Base-by-base conservation (phyloP, 1,140 invertebrate genomes). In the Cotesia chilonis region DNA sequence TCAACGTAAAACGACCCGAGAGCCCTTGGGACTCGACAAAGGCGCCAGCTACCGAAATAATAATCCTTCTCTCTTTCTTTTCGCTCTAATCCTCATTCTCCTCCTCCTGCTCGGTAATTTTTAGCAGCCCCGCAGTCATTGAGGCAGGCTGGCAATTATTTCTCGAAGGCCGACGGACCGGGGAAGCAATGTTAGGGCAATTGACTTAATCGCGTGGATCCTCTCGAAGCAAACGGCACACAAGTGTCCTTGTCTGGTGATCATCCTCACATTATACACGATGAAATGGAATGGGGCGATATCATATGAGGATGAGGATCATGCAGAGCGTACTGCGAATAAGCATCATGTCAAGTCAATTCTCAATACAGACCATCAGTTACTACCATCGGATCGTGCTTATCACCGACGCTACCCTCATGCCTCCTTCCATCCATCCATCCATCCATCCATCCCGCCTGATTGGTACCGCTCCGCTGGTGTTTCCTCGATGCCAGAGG, bases 381-480 rank as follows among this genome's bases (percentile, higher is more conserved):
- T 63, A 10, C 4, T 10, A 6, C 41, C 41, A 47, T 47, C 41
- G 4, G 6, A 47, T 47, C 41, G 6, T 47, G 41, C 6, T 47
- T 47, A 47, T 47, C 41, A 47, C 10, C 41, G 1, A 1, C 28
- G 28, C 28, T 28, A 47, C 41, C 10, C 41, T 10, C 41, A 10
- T 9, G 6, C 41, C 41, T 47, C 41, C 6, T 47, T 10, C 10
- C 41, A 10, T 47, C 41, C 2, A 3, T 14, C 14, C 14, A n/a
- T 47, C 41, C 10, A 47, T 47, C 41, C 41, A 47, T 64, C 71
- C 37, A 61, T 74, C 64, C 55, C 66, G 66, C 64, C 72, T 75
- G 72, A 72, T 73, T 75, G 76, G 76, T 70, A 73, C 28, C 37
- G 70, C 41, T 54, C 61, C 70, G 73, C 51, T 72, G 47, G 72